Percentiles rank a stretch among this genome's conserved stretches.
These are phyloP conservation scores for Atractosteus spatula DNA, from an alignment of 2,113 vertebrate species.

Conservation along the genomic window DNA sequence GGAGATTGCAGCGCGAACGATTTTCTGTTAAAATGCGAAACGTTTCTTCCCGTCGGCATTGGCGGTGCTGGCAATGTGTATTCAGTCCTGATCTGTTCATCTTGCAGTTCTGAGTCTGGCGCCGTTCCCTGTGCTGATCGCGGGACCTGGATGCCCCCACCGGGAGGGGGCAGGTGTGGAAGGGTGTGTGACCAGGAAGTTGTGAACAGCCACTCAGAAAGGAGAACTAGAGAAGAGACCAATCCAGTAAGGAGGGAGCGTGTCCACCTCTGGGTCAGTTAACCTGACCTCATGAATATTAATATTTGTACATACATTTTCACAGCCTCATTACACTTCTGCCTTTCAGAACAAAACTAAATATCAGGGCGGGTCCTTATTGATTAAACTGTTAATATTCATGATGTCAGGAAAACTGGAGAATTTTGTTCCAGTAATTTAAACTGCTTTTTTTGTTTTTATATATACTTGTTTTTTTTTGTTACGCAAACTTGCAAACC, in stretches of 20 bases:
- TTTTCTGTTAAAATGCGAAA: too few relatives aligned
- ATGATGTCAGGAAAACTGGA: slow-evolving; percentile 52
- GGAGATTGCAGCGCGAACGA: too few relatives aligned
- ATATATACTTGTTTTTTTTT: slow-evolving; percentile 45
- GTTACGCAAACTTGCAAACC: slow-evolving; percentile 39
- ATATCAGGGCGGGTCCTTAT: slow-evolving; percentile 56
- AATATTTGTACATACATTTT: slow-evolving; percentile 57
- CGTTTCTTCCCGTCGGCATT: too few relatives aligned
- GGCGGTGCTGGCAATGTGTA: too few relatives aligned
- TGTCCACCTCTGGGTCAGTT: slow-evolving; percentile 40
- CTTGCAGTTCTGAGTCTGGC: slow-evolving; percentile 63
- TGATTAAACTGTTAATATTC: slow-evolving; percentile 50
- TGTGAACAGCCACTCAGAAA: slow-evolving; percentile 28
- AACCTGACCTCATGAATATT: slow-evolving; percentile 56
- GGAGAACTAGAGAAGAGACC: slow-evolving; percentile 32
- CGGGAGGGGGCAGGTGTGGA: slow-evolving; percentile 32
- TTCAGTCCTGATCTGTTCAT: neutral
- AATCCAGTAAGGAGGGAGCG: slow-evolving; percentile 30
- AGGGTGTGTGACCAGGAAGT: slow-evolving; percentile 28
- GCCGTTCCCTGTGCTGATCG: slow-evolving; percentile 42
- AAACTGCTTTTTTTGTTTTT: slow-evolving; percentile 39
- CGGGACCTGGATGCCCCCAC: slow-evolving; percentile 30
- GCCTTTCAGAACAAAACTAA: slow-evolving; percentile 43
- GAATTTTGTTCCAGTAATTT: slow-evolving; percentile 37
- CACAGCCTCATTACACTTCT: slow-evolving; percentile 39